Conservation (phyloP, 2,113 vertebrate genomes). For the Trogon melanurus region DNA sequence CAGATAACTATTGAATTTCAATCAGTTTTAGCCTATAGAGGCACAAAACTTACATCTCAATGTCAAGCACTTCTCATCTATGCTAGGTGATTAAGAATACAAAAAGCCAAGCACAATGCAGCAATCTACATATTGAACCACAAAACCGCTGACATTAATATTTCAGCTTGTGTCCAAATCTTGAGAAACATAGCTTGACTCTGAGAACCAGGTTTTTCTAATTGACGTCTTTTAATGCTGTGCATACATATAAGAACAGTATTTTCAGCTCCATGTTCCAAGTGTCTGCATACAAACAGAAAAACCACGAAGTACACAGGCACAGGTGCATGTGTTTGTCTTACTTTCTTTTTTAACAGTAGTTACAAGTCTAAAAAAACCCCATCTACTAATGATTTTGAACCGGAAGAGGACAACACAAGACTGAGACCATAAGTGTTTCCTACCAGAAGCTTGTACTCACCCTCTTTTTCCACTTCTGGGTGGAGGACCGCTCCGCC, state of each 20-base stretch:
- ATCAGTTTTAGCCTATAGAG: not conserved
- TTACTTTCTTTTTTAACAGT: not conserved
- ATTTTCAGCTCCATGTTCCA: not conserved
- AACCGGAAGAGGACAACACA: not conserved
- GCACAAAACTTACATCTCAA: not conserved
- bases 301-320: not conserved
- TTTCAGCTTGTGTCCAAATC: not conserved
- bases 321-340: rapidly evolving
- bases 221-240: not conserved
- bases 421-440: too few species aligned
- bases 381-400: not conserved
- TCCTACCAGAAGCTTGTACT: conserved; percentile 58
- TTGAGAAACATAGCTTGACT: not conserved
- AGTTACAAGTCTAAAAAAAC: not conserved
- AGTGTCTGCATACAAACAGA: not conserved
- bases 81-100: not conserved
- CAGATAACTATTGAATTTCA: not conserved
- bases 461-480: conserved; percentile 92
- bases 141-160: not conserved
- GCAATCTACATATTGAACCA: not conserved
- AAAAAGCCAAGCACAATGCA: not conserved
- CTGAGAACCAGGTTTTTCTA: not conserved
- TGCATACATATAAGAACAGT: not conserved
- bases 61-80: not conserved
- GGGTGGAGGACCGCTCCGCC: conserved; percentile 85